Base-by-base conservation (phyloP, 1,140 invertebrate genomes). In the Lepidurus couesii region DNA sequence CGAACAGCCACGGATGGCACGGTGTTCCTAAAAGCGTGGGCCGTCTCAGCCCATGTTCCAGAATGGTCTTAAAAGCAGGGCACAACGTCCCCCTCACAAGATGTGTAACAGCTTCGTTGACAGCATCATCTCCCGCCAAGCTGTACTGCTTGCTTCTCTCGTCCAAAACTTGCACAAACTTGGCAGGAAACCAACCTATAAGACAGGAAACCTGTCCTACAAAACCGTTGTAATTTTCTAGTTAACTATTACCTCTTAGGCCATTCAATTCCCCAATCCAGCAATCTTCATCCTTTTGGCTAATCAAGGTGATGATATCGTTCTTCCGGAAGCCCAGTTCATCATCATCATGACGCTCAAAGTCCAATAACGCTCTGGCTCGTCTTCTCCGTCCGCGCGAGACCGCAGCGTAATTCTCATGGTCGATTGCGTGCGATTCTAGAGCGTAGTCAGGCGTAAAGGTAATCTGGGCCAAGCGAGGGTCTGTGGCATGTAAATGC, bases 231-330 rank as follows among this genome's bases (percentile, higher is more conserved):
- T 65, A 21, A 65, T 13, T 16, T 7, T n/a, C 53, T 21, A 3
- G n/a, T 21, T n/a, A 65, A 77, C 16, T 45, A 34, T 82, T 84
- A 90, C 90, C 98, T 84, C 95, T 88, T 44, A 98, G 85, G 2
- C 98, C 98, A 89, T 99, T 99, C 2, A 99, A 85, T 86, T 99
- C 98, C 75, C 98, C 98, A 80, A 99, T 92, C 98, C 98, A 99
- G 85, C 98, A 99, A 85, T 99, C 97, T 84, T 99, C 98, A 88
- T 99, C 98, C 85, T 96, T 96, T 84, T 97, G 95, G 83, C 95
- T 98, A 42, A 99, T 92, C 45, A 99, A 95, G 74, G 95, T 98
- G 73, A 99, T 98, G 21, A 99, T 95, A 86, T 99, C 97, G 89
- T 98, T 98, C 86, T 97, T 97, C 75, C 96, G 89, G 86, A 99